phyloP scores from a whole-genome alignment of 2,113 vertebrate species.

The Actinemys pallida region DNA sequence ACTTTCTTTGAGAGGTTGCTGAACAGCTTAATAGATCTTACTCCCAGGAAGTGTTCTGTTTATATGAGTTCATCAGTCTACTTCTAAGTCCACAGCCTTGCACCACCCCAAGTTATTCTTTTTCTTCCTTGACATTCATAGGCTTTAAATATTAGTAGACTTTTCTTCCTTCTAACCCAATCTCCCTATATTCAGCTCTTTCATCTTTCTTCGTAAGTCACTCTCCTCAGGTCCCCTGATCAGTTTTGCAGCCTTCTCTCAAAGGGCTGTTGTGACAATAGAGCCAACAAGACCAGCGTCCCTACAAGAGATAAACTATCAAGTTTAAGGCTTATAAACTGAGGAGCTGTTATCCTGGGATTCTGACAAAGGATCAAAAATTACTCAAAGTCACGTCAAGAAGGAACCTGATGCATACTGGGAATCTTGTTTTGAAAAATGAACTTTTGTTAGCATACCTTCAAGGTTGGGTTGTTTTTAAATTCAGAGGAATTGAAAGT shows the following conservation, averaged over 20 bases:
- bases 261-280: neutral
- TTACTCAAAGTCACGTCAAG: neutral
- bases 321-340: neutral
- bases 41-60: neutral
- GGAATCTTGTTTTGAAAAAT: neutral
- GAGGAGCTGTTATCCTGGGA: neutral
- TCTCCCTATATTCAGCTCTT: neutral
- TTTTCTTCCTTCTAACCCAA: neutral
- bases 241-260: neutral
- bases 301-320: neutral
- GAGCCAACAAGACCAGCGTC: neutral
- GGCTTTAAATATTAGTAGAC: neutral
- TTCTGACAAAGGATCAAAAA: neutral
- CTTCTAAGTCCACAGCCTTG: neutral
- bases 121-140: neutral
- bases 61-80: neutral
- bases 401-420: neutral
- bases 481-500: neutral
- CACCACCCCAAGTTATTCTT: neutral
- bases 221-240: neutral
- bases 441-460: neutral
- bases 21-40: neutral
- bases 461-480: neutral
- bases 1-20: neutral
- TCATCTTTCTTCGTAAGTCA: neutral